These are phyloP conservation scores for Mustelus asterias DNA, from an alignment of 2,113 vertebrate genomes.

Conservation along the genomic window DNA sequence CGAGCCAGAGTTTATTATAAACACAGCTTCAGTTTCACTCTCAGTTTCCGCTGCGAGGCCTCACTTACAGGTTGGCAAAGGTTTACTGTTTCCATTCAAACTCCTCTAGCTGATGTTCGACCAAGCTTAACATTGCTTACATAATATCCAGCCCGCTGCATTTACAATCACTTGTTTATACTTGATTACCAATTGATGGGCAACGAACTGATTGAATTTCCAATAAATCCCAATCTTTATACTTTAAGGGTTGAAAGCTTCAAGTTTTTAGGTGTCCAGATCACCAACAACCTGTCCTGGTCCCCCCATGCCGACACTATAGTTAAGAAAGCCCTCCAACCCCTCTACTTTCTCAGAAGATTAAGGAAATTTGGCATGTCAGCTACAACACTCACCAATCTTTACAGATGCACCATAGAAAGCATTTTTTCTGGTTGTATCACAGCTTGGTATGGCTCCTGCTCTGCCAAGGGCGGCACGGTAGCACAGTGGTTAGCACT, in stretches of 20 bases:
- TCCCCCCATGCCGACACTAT: too few relatives aligned
- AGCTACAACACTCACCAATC: too few relatives aligned
- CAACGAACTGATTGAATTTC: neutral
- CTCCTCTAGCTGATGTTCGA: neutral
- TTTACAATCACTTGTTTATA: neutral
- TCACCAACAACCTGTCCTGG: too few relatives aligned
- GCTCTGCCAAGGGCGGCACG: too few relatives aligned
- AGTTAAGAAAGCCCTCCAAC: too few relatives aligned
- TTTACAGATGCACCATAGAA: too few relatives aligned
- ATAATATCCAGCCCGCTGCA: neutral
- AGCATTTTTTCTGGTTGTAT: too few relatives aligned
- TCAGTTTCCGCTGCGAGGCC: neutral
- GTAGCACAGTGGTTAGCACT: too few relatives aligned
- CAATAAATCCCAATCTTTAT: neutral
- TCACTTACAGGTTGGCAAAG: neutral
- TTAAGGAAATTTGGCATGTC: too few relatives aligned
- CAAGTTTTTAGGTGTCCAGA: too few relatives aligned
- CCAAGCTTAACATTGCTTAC: neutral
- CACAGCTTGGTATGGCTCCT: too few relatives aligned
- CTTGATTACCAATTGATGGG: neutral
- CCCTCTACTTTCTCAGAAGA: too few relatives aligned
- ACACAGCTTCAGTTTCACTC: neutral
- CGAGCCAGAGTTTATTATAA: neutral
- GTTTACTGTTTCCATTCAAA: neutral
- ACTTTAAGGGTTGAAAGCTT: neutral